Evolutionary conservation across 1,140 invertebrate genomes (phyloP).

Genomic region (Hyphantria cunea): DNA sequence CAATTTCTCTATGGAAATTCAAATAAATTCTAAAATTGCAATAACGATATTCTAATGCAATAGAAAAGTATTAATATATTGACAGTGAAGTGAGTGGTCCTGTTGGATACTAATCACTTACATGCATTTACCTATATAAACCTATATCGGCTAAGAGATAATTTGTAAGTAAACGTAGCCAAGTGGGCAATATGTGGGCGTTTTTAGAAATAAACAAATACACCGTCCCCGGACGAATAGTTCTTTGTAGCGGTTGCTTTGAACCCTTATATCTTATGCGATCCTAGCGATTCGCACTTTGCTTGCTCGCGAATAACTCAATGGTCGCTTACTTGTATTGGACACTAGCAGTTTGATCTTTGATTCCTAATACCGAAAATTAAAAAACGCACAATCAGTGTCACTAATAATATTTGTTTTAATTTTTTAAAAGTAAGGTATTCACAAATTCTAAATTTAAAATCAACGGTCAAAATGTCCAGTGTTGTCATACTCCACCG

Average conservation of each 20-base stretch:
- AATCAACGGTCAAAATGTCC: conserved; percentile 11
- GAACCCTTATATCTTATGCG: conserved; percentile 17
- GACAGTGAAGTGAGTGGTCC: too few species aligned
- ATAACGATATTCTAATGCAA: too few species aligned
- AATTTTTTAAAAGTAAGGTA: too few species aligned
- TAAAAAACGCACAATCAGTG: neutral
- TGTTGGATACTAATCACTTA: too few species aligned
- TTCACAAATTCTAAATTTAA: neutral
- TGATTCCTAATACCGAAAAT: neutral
- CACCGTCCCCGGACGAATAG: conserved; percentile 25
- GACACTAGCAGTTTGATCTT: conserved; percentile 6
- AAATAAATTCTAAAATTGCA: too few species aligned
- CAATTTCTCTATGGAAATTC: too few species aligned
- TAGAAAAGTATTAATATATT: too few species aligned
- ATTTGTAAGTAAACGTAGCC: neutral
- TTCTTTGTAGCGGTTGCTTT: conserved; percentile 19
- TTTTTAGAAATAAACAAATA: conserved; percentile 17
- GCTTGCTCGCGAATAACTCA: conserved; percentile 8
- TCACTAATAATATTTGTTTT: neutral
- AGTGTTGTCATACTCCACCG: conserved; percentile 31
- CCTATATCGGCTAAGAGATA: too few species aligned
- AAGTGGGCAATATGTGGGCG: conserved; percentile 27
- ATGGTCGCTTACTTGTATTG: conserved; percentile 22
- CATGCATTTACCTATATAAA: too few species aligned
- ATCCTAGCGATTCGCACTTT: conserved; percentile 18